Percentiles rank a stretch among this genome's conserved stretches.
These are phyloP conservation scores for Ariolimax columbianus DNA, from an alignment of 2,888 invertebrate species.

Conservation along the genomic window DNA sequence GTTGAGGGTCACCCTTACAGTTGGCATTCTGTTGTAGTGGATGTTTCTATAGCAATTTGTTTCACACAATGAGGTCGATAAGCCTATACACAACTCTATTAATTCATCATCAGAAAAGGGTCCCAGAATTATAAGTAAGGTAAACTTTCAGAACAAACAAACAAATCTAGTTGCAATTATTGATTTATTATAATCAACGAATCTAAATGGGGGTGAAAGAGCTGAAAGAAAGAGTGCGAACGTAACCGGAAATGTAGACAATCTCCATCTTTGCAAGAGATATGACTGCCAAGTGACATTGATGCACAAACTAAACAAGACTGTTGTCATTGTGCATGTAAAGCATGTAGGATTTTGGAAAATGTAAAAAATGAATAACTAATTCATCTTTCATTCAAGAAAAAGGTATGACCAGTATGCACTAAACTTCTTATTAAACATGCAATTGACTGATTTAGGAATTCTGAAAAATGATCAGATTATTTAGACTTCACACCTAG, in stretches of 20 bases:
- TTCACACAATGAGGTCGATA: too few species aligned
- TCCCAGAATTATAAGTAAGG: too few species aligned
- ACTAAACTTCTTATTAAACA: background rate
- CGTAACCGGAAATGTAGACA: background rate
- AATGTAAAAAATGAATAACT: background rate
- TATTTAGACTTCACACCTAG: too few species aligned
- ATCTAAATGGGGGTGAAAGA: background rate
- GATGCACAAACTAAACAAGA: background rate
- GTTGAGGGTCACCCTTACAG: too few species aligned
- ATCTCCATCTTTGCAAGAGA: background rate
- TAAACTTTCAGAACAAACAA: too few species aligned
- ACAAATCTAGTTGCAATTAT: too few species aligned
- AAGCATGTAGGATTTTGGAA: background rate
- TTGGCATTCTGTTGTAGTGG: too few species aligned
- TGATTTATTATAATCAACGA: background rate
- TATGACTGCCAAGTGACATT: conserved; percentile 26
- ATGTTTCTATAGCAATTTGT: too few species aligned
- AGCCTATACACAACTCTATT: too few species aligned
- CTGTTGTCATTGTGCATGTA: too few species aligned
- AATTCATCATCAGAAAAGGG: too few species aligned
- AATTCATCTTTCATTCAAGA: background rate
- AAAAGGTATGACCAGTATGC: background rate
- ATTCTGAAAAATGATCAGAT: background rate
- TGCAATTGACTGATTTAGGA: background rate
- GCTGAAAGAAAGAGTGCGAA: background rate